Base-by-base conservation (phyloP, 2,797 vertebrate species). In the Spea hammondii region DNA sequence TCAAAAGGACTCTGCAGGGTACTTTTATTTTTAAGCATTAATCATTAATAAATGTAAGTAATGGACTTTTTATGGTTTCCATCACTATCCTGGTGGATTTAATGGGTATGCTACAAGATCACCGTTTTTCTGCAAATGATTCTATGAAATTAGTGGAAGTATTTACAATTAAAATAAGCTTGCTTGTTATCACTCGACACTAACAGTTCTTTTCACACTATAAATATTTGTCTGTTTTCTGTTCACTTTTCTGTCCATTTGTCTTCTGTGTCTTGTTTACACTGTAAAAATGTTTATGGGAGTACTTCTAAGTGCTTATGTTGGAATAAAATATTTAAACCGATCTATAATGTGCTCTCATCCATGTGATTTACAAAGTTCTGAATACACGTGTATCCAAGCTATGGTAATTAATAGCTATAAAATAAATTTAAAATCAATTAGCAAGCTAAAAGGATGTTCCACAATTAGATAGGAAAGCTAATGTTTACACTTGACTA, bases 171-270 rank as follows among this genome's bases (percentile, higher is more conserved):
- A 32, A 32, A 32, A 32, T 45, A 46, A 68, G 1, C n/a, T 55
- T 70, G 77, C 85, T 86, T 62, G 66, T 70, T 79, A 44, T 86
- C 85, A 83, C 80, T 0, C 84, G 89, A 91, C 91, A 92, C 91
- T 93, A 91, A 88, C 66, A 80, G 4, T 50, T 50, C 68, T 57
- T 53, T 84, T 60, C 67, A 85, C 45, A 75, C 68, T 72, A 72
- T 86, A 11, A 59, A 51, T 77, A 74, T 77, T 54, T 72, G 60
- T 76, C 51, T 59, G 70, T 57, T 75, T 51, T 78, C 44, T 72
- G 4, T 79, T 44, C 14, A 14, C 83, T 60, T 84, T 83, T 86
- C 84, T 78, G 0, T 79, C 80, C 83, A 32, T 83, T 45, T 65
- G 5, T 74, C 82, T 83, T 46, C 68, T 64, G n/a, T 83, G 13